phyloP scores from a whole-genome alignment of 2,797 vertebrate genomes.

The Stomatorhinus walkeri region DNA sequence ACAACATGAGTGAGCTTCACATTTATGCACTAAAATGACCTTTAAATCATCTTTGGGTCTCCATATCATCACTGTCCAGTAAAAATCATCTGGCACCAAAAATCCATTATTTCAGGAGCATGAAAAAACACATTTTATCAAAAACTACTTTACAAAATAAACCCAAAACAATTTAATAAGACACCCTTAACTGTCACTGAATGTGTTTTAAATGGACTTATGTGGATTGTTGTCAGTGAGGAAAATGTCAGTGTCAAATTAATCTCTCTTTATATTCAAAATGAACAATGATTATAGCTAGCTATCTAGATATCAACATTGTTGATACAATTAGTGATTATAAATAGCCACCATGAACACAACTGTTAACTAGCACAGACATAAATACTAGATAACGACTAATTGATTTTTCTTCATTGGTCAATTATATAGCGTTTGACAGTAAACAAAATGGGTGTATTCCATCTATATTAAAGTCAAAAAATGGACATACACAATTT shows the following conservation, averaged over 20 bases:
- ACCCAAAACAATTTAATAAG: not conserved
- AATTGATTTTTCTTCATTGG: not conserved
- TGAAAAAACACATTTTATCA: not conserved
- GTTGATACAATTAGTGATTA: not conserved
- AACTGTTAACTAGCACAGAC: not conserved
- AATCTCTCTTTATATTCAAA: not conserved
- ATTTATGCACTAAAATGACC: not conserved
- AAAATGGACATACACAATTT: not conserved
- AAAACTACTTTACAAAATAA: not conserved
- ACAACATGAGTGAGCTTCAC: not conserved
- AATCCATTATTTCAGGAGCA: not conserved
- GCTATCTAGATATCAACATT: not conserved
- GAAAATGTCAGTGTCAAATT: not conserved
- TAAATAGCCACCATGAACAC: not conserved
- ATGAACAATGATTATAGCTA: not conserved
- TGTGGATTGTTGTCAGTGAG: not conserved
- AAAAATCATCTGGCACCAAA: not conserved
- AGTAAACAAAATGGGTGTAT: not conserved
- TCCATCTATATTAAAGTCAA: not conserved
- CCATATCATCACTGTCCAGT: not conserved
- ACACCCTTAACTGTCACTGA: not conserved
- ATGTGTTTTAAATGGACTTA: not conserved
- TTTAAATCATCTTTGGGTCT: not conserved
- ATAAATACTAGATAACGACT: not conserved
- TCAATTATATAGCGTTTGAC: not conserved